A percentile compares a stretch with the other conserved stretches of the same genome.
Conservation (phyloP, 2,888 invertebrate species). For the Fragum sueziense region DNA sequence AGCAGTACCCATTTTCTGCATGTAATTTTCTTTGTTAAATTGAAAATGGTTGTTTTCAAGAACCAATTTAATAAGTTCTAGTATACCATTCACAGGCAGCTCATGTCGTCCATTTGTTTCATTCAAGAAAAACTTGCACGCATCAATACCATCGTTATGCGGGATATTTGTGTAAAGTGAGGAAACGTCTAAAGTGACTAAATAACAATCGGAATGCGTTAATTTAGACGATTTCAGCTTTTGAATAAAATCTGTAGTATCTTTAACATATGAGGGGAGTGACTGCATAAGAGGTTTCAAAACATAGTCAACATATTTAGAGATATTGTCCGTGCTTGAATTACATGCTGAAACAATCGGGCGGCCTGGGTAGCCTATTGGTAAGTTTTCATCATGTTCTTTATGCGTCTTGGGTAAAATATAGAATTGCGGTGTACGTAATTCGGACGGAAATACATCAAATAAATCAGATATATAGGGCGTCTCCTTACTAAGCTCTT, state of each 20-base stretch:
- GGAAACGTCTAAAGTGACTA: constrained; percentile 17
- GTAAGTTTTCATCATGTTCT: not conserved
- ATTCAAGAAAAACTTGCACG: too few relatives aligned
- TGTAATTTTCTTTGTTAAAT: constrained; percentile 15
- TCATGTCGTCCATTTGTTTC: too few relatives aligned
- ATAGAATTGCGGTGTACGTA: constrained; percentile 29
- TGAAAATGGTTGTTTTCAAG: constrained; percentile 1
- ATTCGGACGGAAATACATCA: too few relatives aligned
- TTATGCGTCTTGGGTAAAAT: constrained; percentile 21
- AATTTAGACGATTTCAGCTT: too few relatives aligned
- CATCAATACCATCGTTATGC: constrained; percentile 29
- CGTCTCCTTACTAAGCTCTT: too few relatives aligned
- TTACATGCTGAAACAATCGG: constrained; percentile 27
- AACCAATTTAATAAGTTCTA: not conserved
- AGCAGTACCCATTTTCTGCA: constrained; percentile 25
- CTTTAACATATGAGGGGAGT: constrained; percentile 21
- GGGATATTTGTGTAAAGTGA: constrained; percentile 23
- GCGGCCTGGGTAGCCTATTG: constrained; percentile 17
- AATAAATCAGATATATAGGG: too few relatives aligned
- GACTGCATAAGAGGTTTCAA: constrained; percentile 22
- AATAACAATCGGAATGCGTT: too few relatives aligned
- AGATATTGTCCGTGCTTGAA: constrained; percentile 20
- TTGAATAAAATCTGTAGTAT: constrained; percentile 5
- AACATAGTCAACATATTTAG: constrained; percentile 1
- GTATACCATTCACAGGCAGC: too few relatives aligned